phyloP scores from a whole-genome alignment of 2,113 vertebrate species.

The Echinops telfairi region DNA sequence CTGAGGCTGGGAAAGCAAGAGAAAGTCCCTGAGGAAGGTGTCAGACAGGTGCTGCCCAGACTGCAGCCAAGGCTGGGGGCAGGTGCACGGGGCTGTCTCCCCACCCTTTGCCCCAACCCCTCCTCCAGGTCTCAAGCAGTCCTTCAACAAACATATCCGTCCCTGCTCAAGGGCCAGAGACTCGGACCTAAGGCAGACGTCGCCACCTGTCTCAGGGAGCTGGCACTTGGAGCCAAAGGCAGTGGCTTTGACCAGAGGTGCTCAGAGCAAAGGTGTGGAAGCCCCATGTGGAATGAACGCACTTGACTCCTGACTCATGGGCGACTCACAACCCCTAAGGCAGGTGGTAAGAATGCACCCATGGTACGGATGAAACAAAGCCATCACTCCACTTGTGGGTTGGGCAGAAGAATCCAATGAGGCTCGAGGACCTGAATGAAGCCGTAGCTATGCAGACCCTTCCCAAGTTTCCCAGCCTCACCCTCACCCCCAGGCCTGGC shows the following conservation, averaged over 20 bases:
- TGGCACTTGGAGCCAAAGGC: neutral
- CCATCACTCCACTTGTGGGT: neutral
- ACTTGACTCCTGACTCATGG: neutral
- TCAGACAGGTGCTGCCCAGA: neutral
- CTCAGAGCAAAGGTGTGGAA: neutral
- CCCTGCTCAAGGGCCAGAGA: neutral
- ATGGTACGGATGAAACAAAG: neutral
- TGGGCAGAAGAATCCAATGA: neutral
- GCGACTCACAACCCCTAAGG: neutral
- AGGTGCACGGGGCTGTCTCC: neutral
- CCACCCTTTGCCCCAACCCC: neutral
- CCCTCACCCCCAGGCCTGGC: too few relatives aligned
- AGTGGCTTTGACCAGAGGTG: neutral
- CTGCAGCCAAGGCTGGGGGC: neutral
- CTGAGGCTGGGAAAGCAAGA: neutral
- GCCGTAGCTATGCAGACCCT: neutral
- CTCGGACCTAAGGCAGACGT: fast-evolving
- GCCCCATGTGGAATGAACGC: fast-evolving
- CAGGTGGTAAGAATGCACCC: neutral
- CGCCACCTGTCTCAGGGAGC: too few relatives aligned
- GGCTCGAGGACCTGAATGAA: neutral
- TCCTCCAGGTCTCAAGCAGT: neutral
- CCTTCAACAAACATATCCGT: neutral
- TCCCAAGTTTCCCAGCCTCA: fast-evolving
- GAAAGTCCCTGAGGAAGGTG: neutral